These are phyloP conservation scores for Melanotaenia boesemani DNA, from an alignment of 2,797 vertebrate genomes.

Conservation along the genomic window DNA sequence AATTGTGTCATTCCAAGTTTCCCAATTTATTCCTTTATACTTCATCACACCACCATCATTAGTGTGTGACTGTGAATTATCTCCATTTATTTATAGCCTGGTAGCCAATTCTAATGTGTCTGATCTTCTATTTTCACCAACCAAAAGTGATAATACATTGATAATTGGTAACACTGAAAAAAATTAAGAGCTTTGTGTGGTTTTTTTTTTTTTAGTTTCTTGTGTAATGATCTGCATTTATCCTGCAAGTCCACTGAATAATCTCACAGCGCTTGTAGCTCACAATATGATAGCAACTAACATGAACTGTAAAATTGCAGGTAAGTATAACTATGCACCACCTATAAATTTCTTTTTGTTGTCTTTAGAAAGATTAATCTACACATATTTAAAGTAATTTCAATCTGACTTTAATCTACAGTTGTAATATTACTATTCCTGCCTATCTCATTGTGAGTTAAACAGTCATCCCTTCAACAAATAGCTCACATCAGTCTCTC, in stretches of 20 bases:
- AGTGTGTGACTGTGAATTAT: conserved; percentile 38
- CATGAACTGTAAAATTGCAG: neutral
- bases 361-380: conserved; percentile 10
- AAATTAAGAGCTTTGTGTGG: neutral
- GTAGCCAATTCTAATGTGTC: neutral
- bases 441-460: conserved; percentile 43
- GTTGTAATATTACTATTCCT: conserved; percentile 34
- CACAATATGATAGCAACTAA: neutral
- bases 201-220: conserved; percentile 3
- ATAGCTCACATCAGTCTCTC: conserved; percentile 46
- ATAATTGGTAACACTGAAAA: neutral
- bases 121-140: conserved; percentile 24
- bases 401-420: conserved; percentile 20
- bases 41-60: conserved; percentile 44
- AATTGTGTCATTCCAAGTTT: neutral
- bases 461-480: conserved; percentile 49
- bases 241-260: conserved; percentile 11
- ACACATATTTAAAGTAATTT: conserved; percentile 7
- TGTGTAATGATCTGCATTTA: conserved; percentile 17
- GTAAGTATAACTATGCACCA: neutral
- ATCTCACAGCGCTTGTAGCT: neutral
- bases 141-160: neutral
- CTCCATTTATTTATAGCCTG: conserved; percentile 11
- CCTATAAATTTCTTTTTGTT: neutral
- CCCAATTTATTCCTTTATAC: conserved; percentile 13